Conservation (phyloP, 2,113 vertebrate genomes). For the Macquaria ambigua region DNA sequence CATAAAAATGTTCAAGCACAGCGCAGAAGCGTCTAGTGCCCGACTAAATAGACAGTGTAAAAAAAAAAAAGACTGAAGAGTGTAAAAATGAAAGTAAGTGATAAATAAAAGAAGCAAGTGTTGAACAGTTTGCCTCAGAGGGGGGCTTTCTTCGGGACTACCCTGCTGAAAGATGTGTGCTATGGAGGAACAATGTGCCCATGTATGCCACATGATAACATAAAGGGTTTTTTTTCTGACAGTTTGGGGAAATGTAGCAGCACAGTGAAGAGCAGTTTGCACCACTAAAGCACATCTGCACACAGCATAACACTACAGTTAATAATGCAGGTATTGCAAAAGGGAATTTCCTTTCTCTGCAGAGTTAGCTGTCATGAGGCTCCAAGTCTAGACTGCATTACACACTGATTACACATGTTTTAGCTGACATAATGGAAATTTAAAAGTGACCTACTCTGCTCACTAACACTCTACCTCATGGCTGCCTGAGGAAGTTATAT, state of each 20-base stretch:
- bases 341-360: constrained; percentile 10
- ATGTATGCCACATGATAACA: background rate
- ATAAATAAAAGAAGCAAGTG: background rate
- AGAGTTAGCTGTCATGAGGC: background rate
- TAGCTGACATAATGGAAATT: constrained; percentile 31
- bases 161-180: background rate
- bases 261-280: background rate
- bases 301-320: background rate
- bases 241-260: background rate
- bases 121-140: background rate
- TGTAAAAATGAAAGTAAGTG: background rate
- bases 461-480: constrained; percentile 2
- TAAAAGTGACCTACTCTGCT: constrained; percentile 27
- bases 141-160: background rate
- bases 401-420: constrained; percentile 22
- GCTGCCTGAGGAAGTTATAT: constrained; percentile 24
- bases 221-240: background rate
- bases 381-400: background rate
- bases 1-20: background rate
- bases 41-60: background rate
- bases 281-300: background rate
- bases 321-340: constrained; percentile 1
- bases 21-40: background rate
- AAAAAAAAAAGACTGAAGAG: background rate
- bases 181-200: background rate